Conservation (phyloP, 1,140 invertebrate species). For the Sitophilus oryzae region DNA sequence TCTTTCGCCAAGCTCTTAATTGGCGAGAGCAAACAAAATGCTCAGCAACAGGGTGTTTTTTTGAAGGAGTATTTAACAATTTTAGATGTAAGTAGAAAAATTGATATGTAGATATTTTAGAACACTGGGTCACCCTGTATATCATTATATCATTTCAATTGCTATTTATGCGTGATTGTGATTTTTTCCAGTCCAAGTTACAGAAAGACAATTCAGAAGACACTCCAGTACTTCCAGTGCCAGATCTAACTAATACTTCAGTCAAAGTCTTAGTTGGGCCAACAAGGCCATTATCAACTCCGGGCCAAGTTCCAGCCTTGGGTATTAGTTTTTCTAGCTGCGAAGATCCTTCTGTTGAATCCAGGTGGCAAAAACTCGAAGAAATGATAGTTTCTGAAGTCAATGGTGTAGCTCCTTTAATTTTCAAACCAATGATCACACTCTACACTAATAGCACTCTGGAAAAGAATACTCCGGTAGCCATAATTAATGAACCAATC, state of each 20-base stretch:
- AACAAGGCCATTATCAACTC: conserved; percentile 46
- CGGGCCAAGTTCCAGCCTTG: conserved; percentile 46
- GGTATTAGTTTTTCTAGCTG: conserved; percentile 37
- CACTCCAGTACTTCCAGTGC: conserved; percentile 55
- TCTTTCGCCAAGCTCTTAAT: conserved; percentile 76
- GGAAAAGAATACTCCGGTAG: conserved; percentile 60
- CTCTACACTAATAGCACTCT: conserved; percentile 61
- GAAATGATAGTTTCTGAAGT: conserved; percentile 69
- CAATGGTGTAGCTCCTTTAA: conserved; percentile 61
- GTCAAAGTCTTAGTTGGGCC: conserved; percentile 61
- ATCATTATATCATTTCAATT: neutral
- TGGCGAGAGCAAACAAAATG: conserved; percentile 66
- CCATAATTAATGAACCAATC: conserved; percentile 74
- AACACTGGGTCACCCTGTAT: neutral
- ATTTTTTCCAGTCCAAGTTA: conserved; percentile 29
- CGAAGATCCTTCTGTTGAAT: conserved; percentile 41
- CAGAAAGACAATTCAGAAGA: conserved; percentile 21
- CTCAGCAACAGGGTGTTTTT: conserved; percentile 76
- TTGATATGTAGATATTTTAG: neutral
- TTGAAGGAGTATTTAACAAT: conserved; percentile 83
- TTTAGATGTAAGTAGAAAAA: conserved; percentile 56
- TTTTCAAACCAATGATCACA: conserved; percentile 70
- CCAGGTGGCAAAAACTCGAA: conserved; percentile 68
- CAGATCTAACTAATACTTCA: conserved; percentile 57
- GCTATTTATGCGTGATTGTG: no score